Percentiles rank a stretch among this genome's conserved stretches.
Conservation (phyloP, 1,140 invertebrate species). For the Hypothenemus hampei region DNA sequence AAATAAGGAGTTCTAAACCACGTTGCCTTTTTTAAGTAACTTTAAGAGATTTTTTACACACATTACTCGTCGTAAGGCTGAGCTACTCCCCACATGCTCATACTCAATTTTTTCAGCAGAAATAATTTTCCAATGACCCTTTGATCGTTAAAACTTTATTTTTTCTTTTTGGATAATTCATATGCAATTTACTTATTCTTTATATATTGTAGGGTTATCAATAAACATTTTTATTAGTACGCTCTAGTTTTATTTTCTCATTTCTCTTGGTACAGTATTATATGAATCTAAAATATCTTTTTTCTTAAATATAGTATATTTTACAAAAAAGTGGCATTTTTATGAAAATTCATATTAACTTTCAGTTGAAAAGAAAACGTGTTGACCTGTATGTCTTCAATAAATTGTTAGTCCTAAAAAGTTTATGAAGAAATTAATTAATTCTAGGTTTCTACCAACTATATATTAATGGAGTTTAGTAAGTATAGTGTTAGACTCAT, state of each 20-base stretch:
- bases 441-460: no score
- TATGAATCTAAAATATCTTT: no score
- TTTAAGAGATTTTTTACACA: constrained; percentile 28
- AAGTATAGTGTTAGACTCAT: no score
- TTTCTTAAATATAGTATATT: no score
- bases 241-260: background rate
- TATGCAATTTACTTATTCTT: constrained; percentile 33
- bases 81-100: background rate
- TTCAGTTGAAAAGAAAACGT: no score
- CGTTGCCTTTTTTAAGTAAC: constrained; percentile 29
- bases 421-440: no score
- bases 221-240: constrained; percentile 38
- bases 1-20: constrained; percentile 29
- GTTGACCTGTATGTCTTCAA: no score
- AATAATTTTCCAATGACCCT: background rate
- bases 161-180: constrained; percentile 19
- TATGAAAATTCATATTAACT: no score
- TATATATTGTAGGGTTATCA: constrained; percentile 36
- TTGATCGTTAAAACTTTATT: constrained; percentile 10
- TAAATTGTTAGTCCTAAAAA: no score
- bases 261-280: no score
- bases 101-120: constrained; percentile 6
- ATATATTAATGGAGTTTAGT: no score
- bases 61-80: constrained; percentile 19
- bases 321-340: no score